A percentile compares a stretch with the other conserved stretches of the same genome.
phyloP scores from a whole-genome alignment of 2,797 vertebrate genomes.

The Myotis pilosus region DNA sequence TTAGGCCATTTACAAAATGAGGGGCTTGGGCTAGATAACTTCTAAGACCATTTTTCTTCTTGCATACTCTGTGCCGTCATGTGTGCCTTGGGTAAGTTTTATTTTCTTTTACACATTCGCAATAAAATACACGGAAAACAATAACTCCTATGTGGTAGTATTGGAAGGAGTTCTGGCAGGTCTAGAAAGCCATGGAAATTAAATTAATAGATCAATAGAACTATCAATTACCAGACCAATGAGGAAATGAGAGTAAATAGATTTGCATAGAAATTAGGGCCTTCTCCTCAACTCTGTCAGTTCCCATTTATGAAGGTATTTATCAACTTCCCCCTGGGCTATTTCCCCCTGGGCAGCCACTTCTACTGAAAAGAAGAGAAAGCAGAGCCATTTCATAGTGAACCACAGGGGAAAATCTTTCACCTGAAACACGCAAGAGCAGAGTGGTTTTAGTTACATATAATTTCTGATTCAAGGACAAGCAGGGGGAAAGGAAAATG shows the following conservation, averaged over 20 bases:
- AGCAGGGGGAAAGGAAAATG: background rate
- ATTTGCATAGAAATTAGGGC: background rate
- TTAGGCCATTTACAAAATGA: background rate
- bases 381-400: background rate
- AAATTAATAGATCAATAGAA: background rate
- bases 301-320: slow-evolving; percentile 1
- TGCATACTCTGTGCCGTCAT: background rate
- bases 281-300: slow-evolving; percentile 1
- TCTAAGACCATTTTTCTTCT: background rate
- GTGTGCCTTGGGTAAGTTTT: background rate
- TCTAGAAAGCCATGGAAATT: background rate
- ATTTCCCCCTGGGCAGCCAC: background rate
- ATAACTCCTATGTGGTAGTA: background rate
- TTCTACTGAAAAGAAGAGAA: slow-evolving; percentile 21
- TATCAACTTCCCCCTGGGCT: background rate
- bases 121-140: slow-evolving; percentile 17
- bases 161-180: background rate
- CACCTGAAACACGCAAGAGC: background rate
- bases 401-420: background rate
- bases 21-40: background rate
- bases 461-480: slow-evolving; percentile 22
- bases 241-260: slow-evolving; percentile 33
- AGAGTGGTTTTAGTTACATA: background rate
- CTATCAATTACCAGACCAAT: slow-evolving; percentile 3
- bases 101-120: background rate